These are phyloP conservation scores for Zeus faber DNA, from an alignment of 2,113 vertebrate genomes.

Conservation along the genomic window DNA sequence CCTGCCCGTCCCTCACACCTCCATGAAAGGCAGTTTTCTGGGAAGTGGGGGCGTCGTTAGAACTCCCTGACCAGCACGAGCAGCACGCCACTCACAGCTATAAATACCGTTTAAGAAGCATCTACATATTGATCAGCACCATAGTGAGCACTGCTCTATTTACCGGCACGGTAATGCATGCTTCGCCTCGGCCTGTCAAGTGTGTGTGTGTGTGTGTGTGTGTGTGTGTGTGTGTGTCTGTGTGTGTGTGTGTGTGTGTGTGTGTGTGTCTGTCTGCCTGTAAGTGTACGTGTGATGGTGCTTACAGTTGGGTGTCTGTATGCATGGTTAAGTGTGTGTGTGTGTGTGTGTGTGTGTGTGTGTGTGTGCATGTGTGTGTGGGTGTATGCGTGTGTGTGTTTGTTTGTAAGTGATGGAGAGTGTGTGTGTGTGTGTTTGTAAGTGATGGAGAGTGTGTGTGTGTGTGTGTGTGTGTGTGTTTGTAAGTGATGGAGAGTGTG, in stretches of 20 bases:
- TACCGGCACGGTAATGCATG: conserved; percentile 42
- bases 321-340: background rate
- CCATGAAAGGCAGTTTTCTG: conserved; percentile 25
- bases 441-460: background rate
- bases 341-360: background rate
- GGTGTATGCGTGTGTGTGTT: background rate
- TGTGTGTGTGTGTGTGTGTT: background rate
- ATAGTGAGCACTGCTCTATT: conserved; percentile 32
- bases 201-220: conserved; percentile 23
- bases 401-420: background rate
- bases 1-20: too few species aligned
- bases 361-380: background rate
- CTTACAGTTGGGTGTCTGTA: background rate
- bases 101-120: conserved; percentile 45
- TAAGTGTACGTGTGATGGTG: background rate
- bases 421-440: background rate
- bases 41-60: conserved; percentile 37
- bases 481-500: background rate
- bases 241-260: conserved; percentile 19
- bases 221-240: conserved; percentile 16
- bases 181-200: conserved; percentile 37
- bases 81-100: conserved; percentile 24
- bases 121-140: conserved; percentile 56
- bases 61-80: conserved; percentile 20
- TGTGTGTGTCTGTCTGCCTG: conserved; percentile 8